Percentiles rank a stretch among this genome's conserved stretches.
phyloP scores from a whole-genome alignment of 2,113 vertebrate species.

The Axis porcinus region DNA sequence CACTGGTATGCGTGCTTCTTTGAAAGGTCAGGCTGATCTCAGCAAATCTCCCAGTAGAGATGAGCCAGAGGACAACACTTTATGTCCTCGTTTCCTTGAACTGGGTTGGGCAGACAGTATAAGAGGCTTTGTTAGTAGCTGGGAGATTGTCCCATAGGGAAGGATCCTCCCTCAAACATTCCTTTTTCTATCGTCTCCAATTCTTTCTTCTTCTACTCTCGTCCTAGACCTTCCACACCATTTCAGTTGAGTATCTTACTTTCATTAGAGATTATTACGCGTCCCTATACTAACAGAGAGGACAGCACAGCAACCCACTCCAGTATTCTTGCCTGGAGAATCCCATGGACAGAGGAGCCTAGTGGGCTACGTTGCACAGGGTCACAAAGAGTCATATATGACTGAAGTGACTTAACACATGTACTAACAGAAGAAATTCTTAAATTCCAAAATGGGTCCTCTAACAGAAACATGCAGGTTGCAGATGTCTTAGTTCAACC shows the following conservation, averaged over 20 bases:
- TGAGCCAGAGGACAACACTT: not conserved
- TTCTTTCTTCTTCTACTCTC: not conserved
- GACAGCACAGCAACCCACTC: not conserved
- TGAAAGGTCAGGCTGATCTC: not conserved
- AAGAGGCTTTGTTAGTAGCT: not conserved
- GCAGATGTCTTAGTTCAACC: not conserved
- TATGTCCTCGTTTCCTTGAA: not conserved
- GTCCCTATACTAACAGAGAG: not conserved
- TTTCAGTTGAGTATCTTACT: not conserved
- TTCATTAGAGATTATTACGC: not conserved
- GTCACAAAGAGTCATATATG: not conserved
- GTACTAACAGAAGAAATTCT: not conserved
- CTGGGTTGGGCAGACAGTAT: rapidly evolving
- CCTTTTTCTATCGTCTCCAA: not conserved
- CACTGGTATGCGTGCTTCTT: not conserved
- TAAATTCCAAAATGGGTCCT: not conserved
- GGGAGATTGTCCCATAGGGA: not conserved
- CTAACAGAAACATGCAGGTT: not conserved
- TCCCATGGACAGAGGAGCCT: not conserved
- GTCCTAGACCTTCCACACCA: not conserved
- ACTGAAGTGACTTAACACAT: not conserved
- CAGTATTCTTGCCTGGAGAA: not conserved
- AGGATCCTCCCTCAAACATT: not conserved
- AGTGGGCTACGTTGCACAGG: not conserved
- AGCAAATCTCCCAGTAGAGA: not conserved